phyloP scores from a whole-genome alignment of 2,113 vertebrate genomes.

The Centrocercus urophasianus region DNA sequence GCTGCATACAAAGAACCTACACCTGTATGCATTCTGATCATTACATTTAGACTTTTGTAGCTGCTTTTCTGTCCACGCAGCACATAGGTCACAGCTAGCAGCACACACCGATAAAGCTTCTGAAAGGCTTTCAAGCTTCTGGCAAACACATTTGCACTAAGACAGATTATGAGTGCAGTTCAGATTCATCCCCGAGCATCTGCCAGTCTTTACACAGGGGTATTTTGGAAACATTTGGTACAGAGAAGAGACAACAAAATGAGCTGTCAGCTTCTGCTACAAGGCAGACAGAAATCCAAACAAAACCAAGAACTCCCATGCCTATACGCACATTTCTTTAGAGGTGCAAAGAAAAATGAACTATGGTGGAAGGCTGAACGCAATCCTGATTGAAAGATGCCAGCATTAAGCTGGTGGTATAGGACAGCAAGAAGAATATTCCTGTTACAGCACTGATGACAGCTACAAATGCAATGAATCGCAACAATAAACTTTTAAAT shows the following conservation, averaged over 20 bases:
- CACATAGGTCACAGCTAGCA: neutral
- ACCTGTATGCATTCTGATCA: neutral
- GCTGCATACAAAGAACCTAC: neutral
- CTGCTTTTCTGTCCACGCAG: neutral
- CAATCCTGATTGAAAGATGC: neutral
- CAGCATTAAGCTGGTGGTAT: neutral
- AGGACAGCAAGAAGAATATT: neutral
- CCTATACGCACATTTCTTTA: neutral
- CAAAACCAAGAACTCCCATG: neutral
- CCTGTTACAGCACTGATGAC: neutral
- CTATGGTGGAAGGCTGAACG: neutral
- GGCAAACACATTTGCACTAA: neutral
- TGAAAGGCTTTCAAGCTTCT: neutral
- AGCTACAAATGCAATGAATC: neutral
- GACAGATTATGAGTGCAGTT: neutral
- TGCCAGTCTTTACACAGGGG: neutral
- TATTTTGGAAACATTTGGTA: neutral
- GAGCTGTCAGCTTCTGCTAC: neutral
- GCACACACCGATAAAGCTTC: neutral
- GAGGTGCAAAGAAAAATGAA: accelerated
- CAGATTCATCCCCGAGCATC: neutral
- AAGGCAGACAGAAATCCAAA: neutral
- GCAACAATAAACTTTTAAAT: neutral
- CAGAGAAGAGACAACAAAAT: neutral
- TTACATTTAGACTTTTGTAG: neutral